Conservation (phyloP, 2,888 invertebrate genomes). For the Amaurobius ferox region DNA sequence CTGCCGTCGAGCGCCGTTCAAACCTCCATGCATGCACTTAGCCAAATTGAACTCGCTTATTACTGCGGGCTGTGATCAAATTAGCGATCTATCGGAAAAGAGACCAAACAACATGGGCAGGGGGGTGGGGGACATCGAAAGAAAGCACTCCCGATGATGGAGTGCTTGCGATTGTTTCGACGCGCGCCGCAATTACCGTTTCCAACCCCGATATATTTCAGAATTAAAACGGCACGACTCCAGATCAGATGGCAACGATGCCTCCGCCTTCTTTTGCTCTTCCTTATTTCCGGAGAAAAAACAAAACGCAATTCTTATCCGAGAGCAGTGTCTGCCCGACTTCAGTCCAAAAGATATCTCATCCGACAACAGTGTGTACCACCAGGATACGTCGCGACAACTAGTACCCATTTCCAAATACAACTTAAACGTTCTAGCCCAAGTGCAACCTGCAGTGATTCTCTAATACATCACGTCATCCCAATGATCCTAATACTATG, state of each 20-base stretch:
- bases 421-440: too few species aligned
- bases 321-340: background rate
- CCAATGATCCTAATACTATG: too few species aligned
- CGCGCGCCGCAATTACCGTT: conserved; percentile 63
- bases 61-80: conserved; percentile 70
- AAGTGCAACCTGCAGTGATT: too few species aligned
- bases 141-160: conserved; percentile 57
- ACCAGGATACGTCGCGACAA: too few species aligned
- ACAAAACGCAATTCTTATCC: background rate
- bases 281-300: background rate
- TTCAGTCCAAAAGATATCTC: background rate
- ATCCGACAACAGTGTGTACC: background rate
- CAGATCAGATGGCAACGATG: conserved; percentile 22
- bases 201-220: conserved; percentile 46
- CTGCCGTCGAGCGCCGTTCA: background rate
- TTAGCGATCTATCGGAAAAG: conserved; percentile 72
- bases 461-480: too few species aligned
- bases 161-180: conserved; percentile 71
- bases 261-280: conserved; percentile 9
- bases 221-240: conserved; percentile 66
- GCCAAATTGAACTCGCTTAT: conserved; percentile 72
- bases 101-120: conserved; percentile 43
- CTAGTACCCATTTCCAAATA: too few species aligned
- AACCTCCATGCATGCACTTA: conserved; percentile 67
- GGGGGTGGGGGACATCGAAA: background rate